Evolutionary conservation across 2,797 vertebrate genomes (phyloP).

Genomic region (Triplophysa yarkandensis): DNA sequence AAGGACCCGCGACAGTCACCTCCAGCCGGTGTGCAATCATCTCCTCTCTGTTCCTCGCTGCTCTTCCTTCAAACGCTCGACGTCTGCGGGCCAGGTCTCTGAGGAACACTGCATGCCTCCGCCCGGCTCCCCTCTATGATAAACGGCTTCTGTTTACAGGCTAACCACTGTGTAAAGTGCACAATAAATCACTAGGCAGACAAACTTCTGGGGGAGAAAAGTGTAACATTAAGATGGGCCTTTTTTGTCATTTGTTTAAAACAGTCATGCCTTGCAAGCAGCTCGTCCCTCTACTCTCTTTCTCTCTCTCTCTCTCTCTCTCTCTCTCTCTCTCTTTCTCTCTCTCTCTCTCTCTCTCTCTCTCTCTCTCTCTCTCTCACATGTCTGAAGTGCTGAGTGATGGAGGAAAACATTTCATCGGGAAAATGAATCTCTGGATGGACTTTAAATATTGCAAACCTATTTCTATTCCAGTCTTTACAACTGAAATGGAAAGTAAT

Average conservation of each 20-base stretch:
- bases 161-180: slow-evolving; percentile 70
- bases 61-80: slow-evolving; percentile 49
- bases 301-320: no score
- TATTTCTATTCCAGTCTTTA: no score
- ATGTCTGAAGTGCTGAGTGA: slow-evolving; percentile 31
- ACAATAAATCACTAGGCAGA: slow-evolving; percentile 67
- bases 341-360: no score
- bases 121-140: slow-evolving; percentile 55
- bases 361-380: slow-evolving; percentile 27
- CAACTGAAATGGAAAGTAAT: slow-evolving; percentile 1
- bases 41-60: slow-evolving; percentile 51
- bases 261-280: slow-evolving; percentile 57
- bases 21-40: slow-evolving; percentile 62
- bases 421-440: slow-evolving; percentile 25
- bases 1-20: slow-evolving; percentile 51
- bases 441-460: not conserved
- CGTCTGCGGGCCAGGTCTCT: slow-evolving; percentile 57
- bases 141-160: slow-evolving; percentile 69
- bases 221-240: slow-evolving; percentile 67
- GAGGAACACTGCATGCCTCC: slow-evolving; percentile 53
- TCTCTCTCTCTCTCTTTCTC: no score
- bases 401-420: slow-evolving; percentile 22
- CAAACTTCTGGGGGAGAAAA: slow-evolving; percentile 66
- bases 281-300: slow-evolving; percentile 36
- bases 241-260: slow-evolving; percentile 67